Evolutionary conservation across 2,797 vertebrate genomes (phyloP).

Genomic region (Scarus forsteni): DNA sequence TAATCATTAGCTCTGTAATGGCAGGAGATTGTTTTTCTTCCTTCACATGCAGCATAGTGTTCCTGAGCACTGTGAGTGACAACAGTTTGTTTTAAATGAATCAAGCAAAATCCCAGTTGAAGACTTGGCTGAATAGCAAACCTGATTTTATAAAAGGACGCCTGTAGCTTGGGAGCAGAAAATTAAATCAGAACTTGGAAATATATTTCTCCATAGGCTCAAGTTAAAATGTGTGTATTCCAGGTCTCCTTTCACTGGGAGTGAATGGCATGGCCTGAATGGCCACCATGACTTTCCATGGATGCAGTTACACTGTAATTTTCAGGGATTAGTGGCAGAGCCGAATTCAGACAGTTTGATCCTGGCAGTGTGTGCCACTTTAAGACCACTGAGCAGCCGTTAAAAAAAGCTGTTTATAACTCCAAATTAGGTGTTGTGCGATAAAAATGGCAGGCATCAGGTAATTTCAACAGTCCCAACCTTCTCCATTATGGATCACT

Average conservation of each 20-base stretch:
- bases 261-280: slow-evolving; percentile 49
- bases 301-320: slow-evolving; percentile 82
- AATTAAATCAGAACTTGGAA: slow-evolving; percentile 42
- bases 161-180: slow-evolving; percentile 18
- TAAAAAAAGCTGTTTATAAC: slow-evolving; percentile 51
- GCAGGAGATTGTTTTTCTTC: not conserved
- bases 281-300: slow-evolving; percentile 73
- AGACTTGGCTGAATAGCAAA: slow-evolving; percentile 19
- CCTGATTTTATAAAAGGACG: slow-evolving; percentile 15
- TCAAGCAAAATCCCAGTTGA: not conserved
- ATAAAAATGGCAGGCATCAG: slow-evolving; percentile 43
- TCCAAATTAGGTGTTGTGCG: slow-evolving; percentile 49
- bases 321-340: slow-evolving; percentile 80
- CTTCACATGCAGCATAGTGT: not conserved
- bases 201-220: slow-evolving; percentile 36
- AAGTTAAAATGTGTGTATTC: slow-evolving; percentile 55
- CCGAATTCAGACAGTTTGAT: slow-evolving; percentile 67
- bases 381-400: slow-evolving; percentile 58
- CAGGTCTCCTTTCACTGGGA: slow-evolving; percentile 38
- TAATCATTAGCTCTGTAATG: not conserved
- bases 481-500: slow-evolving; percentile 43
- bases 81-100: slow-evolving; percentile 27
- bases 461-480: slow-evolving; percentile 40
- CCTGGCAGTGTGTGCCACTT: slow-evolving; percentile 54
- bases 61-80: not conserved